Evolutionary conservation across 2,113 vertebrate species (phyloP).

Genomic region (Ictalurus punctatus): DNA sequence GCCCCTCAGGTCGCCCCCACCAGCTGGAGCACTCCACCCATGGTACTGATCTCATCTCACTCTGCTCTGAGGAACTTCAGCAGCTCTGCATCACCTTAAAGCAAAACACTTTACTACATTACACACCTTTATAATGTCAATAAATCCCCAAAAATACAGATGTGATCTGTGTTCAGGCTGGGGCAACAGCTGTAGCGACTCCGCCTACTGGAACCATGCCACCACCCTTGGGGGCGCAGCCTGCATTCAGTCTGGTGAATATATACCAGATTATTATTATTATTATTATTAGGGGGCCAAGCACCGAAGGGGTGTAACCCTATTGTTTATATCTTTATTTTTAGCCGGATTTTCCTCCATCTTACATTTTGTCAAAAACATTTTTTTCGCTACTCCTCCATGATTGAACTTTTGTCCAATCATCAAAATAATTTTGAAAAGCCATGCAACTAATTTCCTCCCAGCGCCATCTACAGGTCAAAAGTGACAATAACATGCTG

Average conservation of each 20-base stretch:
- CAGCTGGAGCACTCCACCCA: slow-evolving; percentile 81
- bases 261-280: slow-evolving; percentile 11
- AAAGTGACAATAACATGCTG: too few relatives aligned
- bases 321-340: too few relatives aligned
- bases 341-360: too few relatives aligned
- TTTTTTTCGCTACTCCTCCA: too few relatives aligned
- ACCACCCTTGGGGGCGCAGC: slow-evolving; percentile 77
- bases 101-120: neutral
- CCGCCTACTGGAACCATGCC: slow-evolving; percentile 72
- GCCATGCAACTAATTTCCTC: too few relatives aligned
- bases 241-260: slow-evolving; percentile 90
- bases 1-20: slow-evolving; percentile 91
- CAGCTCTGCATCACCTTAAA: neutral
- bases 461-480: too few relatives aligned
- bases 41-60: neutral
- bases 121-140: neutral
- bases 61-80: neutral
- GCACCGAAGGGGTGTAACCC: too few relatives aligned
- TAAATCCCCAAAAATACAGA: neutral
- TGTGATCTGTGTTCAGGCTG: slow-evolving; percentile 55
- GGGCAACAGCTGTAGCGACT: slow-evolving; percentile 69
- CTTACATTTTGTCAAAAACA: too few relatives aligned
- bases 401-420: too few relatives aligned
- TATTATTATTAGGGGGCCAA: neutral
- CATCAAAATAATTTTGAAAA: too few relatives aligned